Base-by-base conservation (phyloP, 1,140 invertebrate species). In the Temnothorax nylanderi region DNA sequence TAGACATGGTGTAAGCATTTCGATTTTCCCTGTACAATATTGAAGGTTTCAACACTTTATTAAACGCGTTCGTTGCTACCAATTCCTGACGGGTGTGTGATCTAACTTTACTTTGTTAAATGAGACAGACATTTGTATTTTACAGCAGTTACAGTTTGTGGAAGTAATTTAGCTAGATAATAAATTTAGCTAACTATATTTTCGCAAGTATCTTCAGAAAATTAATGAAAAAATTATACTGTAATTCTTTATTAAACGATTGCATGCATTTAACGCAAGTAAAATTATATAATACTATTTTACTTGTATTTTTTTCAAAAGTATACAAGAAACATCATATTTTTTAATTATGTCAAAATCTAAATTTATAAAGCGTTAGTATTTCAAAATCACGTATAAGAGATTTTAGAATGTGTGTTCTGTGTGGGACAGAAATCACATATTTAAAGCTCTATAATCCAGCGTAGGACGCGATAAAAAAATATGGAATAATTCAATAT, bases 1-100 rank as follows among this genome's bases (percentile, higher is more conserved):
- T 75, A 60, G 69, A 74, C 54, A 75, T 41, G 69, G 54, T 62
- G 54, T 47, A 84, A 84, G 69, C 80, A 74, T 74, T 84, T 84
- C 80, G 54, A 84, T 84, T 84, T 84, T 84, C 69, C 56, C 32
- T 8, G 13, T 37, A 32, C 80, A 60, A 21, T 58, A 82, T 72
- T 51, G 65, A 47, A 56, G 18, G 41, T 74, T 58, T 47, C 26
- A 44, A 74, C 69, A 47, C 77, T 84, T 84, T 84, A 75, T 74
- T 74, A 62, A 84, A 74, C n/a, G 26, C 37, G 41, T 47, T 58
- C 26, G 56, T 32, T 26, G 18, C 11, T 4, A 26, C 26, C 44
- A 26, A 74, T 74, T 32, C 18, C 26, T 78, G 37, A 62, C 16
- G 75, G 5, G 26, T 16, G 56, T 16, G 47, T 69, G 54, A 69